Evolutionary conservation across 1,140 invertebrate species (phyloP), one percentile per base, ranked within the genome.

Genomic region (Asbolus verrucosus): DNA sequence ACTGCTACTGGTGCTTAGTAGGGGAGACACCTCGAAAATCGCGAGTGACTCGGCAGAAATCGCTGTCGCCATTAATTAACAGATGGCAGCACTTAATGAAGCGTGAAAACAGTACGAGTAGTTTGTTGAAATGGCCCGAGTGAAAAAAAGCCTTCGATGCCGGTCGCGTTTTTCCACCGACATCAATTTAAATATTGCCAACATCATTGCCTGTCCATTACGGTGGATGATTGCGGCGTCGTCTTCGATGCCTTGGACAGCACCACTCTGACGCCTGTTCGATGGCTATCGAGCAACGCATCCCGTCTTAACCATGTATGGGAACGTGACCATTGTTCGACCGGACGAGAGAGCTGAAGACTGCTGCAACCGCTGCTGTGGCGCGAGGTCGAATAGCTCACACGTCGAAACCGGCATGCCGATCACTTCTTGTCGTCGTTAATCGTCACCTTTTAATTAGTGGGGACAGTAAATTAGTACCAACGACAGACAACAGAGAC

Each of bases 361-460:
- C 19, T 54, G 27, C 24, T 27, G 46, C 46, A 27, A 21, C 46
- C 46, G 46, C 27, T 54, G 27, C 46, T 54, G 46, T 31, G 59
- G 54, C 60, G 65, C 75, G 76, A 75, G 76, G 75, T 74, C 75
- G 75, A 78, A 78, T 78, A 78, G 71, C 73, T 78, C 68, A 74
- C 76, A 78, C 76, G 69, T 76, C 73, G 73, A 69, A 78, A 79
- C 76, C 73, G 78, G 70, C 76, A 71, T 79, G 76, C 79, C 79
- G 69, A 80, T 80, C 78, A 72, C 67, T 76, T 76, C 77, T 79
- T 76, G 74, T 72, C 66, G 74, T 75, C 76, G 74, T 80, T 80
- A 79, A 80, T 80, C 72, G 78, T 74, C 79, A 80, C 79, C 79
- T 79, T 80, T 80, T 80, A 80, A 80, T 80, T 79, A 78, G 78